A percentile compares a stretch with the other conserved stretches of the same genome.
Evolutionary conservation across 2,113 vertebrate genomes (phyloP).

Genomic region (Pluvialis apricaria): DNA sequence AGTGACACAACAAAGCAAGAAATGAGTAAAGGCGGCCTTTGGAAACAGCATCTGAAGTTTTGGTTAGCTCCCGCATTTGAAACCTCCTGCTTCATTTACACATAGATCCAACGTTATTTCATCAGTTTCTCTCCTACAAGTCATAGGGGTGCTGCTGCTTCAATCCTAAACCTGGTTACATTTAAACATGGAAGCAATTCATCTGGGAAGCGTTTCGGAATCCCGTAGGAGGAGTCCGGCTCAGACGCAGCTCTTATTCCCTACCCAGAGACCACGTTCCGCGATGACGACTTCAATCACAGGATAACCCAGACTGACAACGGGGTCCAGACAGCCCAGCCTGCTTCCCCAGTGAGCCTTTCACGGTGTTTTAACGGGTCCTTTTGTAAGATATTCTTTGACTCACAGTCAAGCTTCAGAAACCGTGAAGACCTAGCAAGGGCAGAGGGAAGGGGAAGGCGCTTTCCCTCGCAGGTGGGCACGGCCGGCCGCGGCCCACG

Average conservation of each 20-base stretch:
- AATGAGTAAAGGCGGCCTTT: not conserved
- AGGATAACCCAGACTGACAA: not conserved
- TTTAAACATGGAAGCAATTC: fast-evolving
- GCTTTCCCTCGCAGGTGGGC: not conserved
- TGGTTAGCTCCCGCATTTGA: not conserved
- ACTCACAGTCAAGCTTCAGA: no score
- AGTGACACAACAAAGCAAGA: not conserved
- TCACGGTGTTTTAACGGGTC: not conserved
- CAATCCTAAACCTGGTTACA: not conserved
- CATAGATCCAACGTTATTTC: fast-evolving
- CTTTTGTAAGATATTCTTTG: not conserved
- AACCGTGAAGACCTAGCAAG: fast-evolving
- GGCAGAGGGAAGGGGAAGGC: not conserved
- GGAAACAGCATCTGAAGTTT: not conserved
- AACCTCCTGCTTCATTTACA: not conserved
- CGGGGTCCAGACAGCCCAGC: not conserved
- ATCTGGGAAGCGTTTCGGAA: not conserved
- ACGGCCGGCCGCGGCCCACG: no score
- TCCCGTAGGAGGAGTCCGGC: not conserved
- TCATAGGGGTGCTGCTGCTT: not conserved
- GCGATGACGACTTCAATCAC: not conserved
- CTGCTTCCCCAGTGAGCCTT: not conserved
- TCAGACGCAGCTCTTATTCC: not conserved
- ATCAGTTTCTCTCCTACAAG: not conserved
- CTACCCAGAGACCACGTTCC: not conserved